phyloP scores from a whole-genome alignment of 2,113 vertebrate genomes.

The Gymnorhina tibicen region DNA sequence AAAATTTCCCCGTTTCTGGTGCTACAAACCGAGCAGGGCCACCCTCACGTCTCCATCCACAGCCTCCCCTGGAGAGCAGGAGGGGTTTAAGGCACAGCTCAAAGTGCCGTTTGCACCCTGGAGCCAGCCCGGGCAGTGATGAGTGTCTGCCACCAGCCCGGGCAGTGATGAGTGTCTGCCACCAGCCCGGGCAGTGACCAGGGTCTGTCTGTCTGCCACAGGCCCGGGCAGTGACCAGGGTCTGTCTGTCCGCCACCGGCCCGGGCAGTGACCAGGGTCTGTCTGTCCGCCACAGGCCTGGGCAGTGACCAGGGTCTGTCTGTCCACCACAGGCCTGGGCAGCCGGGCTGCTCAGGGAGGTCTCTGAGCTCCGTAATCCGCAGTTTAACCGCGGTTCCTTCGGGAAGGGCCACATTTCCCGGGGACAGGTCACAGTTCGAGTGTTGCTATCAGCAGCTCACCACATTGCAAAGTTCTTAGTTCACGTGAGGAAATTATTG shows the following conservation, averaged over 20 bases:
- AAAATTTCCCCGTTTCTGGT: neutral
- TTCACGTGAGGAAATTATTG: neutral
- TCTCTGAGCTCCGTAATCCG: accelerated
- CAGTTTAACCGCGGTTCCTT: neutral
- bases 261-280: too few species aligned
- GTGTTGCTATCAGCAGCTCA: neutral
- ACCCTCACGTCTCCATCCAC: neutral
- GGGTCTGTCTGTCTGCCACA: too few species aligned
- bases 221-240: too few species aligned
- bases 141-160: neutral
- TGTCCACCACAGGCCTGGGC: too few species aligned
- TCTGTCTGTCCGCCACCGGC: too few species aligned
- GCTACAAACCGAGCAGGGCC: accelerated
- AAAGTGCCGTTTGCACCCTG: accelerated
- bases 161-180: too few species aligned
- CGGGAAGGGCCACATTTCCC: neutral
- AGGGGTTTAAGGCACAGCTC: neutral
- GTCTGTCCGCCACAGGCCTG: too few species aligned
- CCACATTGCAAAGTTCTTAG: too few species aligned
- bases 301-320: too few species aligned
- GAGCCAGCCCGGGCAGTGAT: neutral
- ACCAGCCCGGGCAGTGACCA: too few species aligned
- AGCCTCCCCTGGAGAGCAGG: neutral
- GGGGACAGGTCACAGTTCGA: accelerated
- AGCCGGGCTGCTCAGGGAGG: too few species aligned